phyloP scores from a whole-genome alignment of 2,888 invertebrate species.

The Celastrina argiolus region DNA sequence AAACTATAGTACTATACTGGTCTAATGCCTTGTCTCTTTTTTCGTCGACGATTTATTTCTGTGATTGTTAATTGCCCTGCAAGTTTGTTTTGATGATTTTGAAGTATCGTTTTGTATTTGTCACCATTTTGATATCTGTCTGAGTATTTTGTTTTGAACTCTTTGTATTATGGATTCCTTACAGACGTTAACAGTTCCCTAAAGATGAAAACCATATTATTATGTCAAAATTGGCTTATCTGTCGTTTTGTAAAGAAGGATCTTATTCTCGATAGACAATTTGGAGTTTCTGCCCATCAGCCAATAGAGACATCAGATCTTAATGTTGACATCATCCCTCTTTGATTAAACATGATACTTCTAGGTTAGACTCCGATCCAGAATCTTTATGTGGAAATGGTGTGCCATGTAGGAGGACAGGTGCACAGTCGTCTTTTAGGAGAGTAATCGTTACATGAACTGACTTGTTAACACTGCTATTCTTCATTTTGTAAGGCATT shows the following conservation, averaged over 20 bases:
- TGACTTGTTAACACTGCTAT: background rate
- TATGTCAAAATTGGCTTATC: conserved; percentile 18
- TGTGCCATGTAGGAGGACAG: background rate
- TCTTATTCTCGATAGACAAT: conserved; percentile 27
- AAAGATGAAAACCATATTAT: conserved; percentile 23
- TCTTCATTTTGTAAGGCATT: conserved; percentile 10
- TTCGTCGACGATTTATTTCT: background rate
- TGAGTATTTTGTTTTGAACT: background rate
- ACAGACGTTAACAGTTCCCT: conserved; percentile 12
- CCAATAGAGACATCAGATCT: conserved; percentile 27
- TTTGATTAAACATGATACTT: conserved; percentile 21
- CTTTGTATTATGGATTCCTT: background rate
- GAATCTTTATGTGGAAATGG: background rate
- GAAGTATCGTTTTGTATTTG: background rate
- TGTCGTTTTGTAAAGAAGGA: conserved; percentile 26
- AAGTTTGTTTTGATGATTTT: background rate
- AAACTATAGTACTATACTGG: background rate
- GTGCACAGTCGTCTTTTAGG: background rate
- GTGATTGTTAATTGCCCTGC: too few relatives aligned
- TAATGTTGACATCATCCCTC: conserved; percentile 20
- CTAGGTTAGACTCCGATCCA: conserved; percentile 19
- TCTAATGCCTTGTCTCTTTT: background rate
- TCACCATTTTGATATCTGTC: background rate
- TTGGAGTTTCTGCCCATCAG: conserved; percentile 29
- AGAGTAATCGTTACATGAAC: conserved; percentile 17